Percentiles rank a stretch among this genome's conserved stretches.
These are phyloP conservation scores for Neogale vison DNA, from an alignment of 2,113 vertebrate genomes.

Conservation along the genomic window DNA sequence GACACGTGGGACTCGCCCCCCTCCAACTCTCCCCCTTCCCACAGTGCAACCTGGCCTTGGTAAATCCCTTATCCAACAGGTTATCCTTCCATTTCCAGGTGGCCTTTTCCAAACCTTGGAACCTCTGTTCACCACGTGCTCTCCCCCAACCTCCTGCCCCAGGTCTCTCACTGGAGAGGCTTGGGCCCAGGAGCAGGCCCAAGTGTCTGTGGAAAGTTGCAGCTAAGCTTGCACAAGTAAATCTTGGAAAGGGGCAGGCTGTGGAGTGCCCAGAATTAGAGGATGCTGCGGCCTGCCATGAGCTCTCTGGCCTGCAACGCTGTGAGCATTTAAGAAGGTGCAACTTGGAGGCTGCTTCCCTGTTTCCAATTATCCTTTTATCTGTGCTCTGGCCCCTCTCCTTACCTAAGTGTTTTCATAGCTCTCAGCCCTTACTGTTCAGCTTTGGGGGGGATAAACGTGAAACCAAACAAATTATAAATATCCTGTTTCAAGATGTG, in stretches of 20 bases:
- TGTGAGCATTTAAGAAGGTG: slow-evolving; percentile 43
- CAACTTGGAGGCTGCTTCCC: slow-evolving; percentile 43
- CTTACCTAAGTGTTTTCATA: slow-evolving; percentile 71
- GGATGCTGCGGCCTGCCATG: background rate
- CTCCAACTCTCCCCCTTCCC: background rate
- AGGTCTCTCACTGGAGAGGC: slow-evolving; percentile 62
- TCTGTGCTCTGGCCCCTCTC: slow-evolving; percentile 59
- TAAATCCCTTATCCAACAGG: slow-evolving; percentile 62
- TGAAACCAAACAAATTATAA: slow-evolving; percentile 76
- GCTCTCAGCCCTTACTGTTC: slow-evolving; percentile 63
- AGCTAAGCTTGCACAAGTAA: slow-evolving; percentile 70
- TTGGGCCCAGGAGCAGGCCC: slow-evolving; percentile 55
- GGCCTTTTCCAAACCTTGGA: slow-evolving; percentile 67
- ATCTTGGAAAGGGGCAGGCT: slow-evolving; percentile 59
- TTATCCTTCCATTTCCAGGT: slow-evolving; percentile 56
- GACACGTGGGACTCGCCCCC: background rate
- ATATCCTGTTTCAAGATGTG: slow-evolving; percentile 73
- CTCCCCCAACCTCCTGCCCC: slow-evolving; percentile 39
- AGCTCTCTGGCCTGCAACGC: slow-evolving; percentile 33
- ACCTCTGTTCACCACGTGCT: slow-evolving; percentile 29
- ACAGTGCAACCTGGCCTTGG: background rate
- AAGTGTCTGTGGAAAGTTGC: slow-evolving; percentile 72
- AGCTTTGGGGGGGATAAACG: slow-evolving; percentile 71
- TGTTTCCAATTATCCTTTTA: slow-evolving; percentile 74
- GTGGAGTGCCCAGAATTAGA: slow-evolving; percentile 51